Evolutionary conservation across 2,888 invertebrate species (phyloP), one percentile per base, ranked within the genome.

Genomic region (Dasysyrphus tricinctus): DNA sequence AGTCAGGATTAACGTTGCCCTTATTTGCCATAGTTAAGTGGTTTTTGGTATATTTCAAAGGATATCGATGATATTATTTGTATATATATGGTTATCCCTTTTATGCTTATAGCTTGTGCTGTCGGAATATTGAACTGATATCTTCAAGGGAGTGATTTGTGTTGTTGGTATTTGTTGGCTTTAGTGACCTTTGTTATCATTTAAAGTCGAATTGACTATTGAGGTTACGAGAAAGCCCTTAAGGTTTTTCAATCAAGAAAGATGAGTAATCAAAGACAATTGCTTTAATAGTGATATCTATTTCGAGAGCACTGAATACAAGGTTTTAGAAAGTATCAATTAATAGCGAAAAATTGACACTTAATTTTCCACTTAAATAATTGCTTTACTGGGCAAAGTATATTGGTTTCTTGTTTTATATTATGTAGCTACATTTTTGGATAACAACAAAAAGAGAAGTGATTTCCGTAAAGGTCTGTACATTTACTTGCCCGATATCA

Each of bases 41-140:
- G 39, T 63, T 79, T 56, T 79, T 79, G 54, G 29, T 32, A 32
- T n/a, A 14, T 54, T 70, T 79, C 69, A 83, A 74, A 57, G 79
- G 39, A 57, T 69, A 67, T 69, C 79, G 44, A 83, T 79, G 74
- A 83, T 69, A 83, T 56, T 79, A 24, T 24, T 24, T 24, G 24
- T 24, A 24, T 70, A 54, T 63, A 49, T 79, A 24, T 14, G 56
- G 37, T 61, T 34, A 39, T 44, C 47, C 32, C 3, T 63, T 80
- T 16, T 19, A 51, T 57, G n/a, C 4, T 24, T 12, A n/a, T n/a
- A 32, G 56, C 14, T 77, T 67, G 34, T 59, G 57, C 44, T 39
- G 14, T 24, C 2, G n/a, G n/a, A 24, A 65, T 9, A 44, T 14
- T 54, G n/a, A 54, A 54, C 7, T 54, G 54, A 54, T 32, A 32